phyloP scores from a whole-genome alignment of 2,888 invertebrate species.

The Agrochola lychnidis region DNA sequence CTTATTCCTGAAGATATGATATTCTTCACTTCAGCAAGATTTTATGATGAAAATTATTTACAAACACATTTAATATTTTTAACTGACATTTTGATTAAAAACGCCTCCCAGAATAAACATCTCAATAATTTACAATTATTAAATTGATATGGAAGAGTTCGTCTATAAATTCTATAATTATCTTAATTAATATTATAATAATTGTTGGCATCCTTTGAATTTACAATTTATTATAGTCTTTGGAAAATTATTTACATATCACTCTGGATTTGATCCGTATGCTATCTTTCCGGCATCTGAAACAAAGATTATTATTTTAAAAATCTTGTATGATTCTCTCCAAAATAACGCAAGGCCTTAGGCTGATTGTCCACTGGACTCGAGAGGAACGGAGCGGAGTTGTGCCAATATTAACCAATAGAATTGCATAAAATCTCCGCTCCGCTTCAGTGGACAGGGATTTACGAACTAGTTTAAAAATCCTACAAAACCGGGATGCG shows the following conservation, averaged over 20 bases:
- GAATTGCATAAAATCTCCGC: too few species aligned
- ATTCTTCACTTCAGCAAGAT: slow-evolving; percentile 17
- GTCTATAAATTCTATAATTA: slow-evolving; percentile 71
- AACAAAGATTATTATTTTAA: slow-evolving; percentile 58
- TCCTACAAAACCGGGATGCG: too few species aligned
- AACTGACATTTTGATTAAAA: slow-evolving; percentile 24
- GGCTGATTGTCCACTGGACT: too few species aligned
- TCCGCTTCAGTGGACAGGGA: too few species aligned
- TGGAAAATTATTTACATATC: slow-evolving; percentile 70
- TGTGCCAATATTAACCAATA: too few species aligned
- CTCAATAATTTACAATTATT: slow-evolving; percentile 60
- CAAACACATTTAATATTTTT: neutral
- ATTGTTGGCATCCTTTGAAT: slow-evolving; percentile 81
- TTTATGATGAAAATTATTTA: slow-evolving; percentile 1
- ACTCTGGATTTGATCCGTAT: slow-evolving; percentile 68
- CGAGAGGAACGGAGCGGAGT: too few species aligned
- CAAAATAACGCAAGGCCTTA: too few species aligned
- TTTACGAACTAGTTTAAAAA: too few species aligned
- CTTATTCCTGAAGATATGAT: slow-evolving; percentile 27
- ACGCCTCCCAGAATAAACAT: slow-evolving; percentile 45
- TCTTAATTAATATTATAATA: slow-evolving; percentile 50
- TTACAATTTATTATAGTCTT: slow-evolving; percentile 76
- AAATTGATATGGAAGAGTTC: slow-evolving; percentile 83
- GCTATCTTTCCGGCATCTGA: slow-evolving; percentile 88
- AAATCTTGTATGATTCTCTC: too few species aligned